These are phyloP conservation scores for Gadus chalcogrammus DNA, from an alignment of 2,113 vertebrate genomes.

Conservation along the genomic window DNA sequence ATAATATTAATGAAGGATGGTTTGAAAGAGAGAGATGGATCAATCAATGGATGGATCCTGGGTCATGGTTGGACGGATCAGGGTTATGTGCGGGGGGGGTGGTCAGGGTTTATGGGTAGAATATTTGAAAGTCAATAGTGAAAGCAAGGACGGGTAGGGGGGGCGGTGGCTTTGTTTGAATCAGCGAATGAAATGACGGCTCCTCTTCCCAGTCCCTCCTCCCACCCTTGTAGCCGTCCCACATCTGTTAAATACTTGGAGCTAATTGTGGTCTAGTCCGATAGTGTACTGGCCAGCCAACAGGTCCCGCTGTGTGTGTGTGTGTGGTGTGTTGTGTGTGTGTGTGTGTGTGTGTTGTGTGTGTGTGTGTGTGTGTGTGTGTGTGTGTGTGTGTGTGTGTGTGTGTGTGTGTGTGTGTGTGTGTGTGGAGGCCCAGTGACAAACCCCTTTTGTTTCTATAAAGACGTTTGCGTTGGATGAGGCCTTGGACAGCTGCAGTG, in stretches of 20 bases:
- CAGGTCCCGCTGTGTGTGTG: neutral
- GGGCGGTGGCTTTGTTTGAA: slow-evolving; percentile 18
- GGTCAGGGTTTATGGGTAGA: neutral
- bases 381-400: slow-evolving; percentile 5
- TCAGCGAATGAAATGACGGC: slow-evolving; percentile 25
- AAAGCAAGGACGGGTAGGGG: neutral
- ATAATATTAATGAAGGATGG: neutral
- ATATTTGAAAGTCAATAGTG: neutral
- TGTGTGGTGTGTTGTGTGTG: too few relatives aligned
- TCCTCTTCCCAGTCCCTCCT: slow-evolving; percentile 1
- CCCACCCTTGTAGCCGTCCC: slow-evolving; percentile 25
- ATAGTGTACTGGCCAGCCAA: neutral
- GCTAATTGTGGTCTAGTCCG: slow-evolving; percentile 28
- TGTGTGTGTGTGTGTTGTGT: too few relatives aligned
- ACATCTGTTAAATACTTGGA: slow-evolving; percentile 38
- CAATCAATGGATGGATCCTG: neutral
- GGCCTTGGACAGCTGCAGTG: slow-evolving; percentile 76
- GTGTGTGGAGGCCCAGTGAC: slow-evolving; percentile 45
- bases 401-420: slow-evolving; percentile 32
- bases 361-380: too few relatives aligned
- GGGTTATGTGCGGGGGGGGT: slow-evolving; percentile 2
- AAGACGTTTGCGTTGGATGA: slow-evolving; percentile 79
- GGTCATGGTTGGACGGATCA: slow-evolving; percentile 12
- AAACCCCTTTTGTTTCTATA: slow-evolving; percentile 85
- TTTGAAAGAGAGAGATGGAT: slow-evolving; percentile 11